Conservation (phyloP, 2,797 vertebrate genomes). For the Ispidina lecontei region DNA sequence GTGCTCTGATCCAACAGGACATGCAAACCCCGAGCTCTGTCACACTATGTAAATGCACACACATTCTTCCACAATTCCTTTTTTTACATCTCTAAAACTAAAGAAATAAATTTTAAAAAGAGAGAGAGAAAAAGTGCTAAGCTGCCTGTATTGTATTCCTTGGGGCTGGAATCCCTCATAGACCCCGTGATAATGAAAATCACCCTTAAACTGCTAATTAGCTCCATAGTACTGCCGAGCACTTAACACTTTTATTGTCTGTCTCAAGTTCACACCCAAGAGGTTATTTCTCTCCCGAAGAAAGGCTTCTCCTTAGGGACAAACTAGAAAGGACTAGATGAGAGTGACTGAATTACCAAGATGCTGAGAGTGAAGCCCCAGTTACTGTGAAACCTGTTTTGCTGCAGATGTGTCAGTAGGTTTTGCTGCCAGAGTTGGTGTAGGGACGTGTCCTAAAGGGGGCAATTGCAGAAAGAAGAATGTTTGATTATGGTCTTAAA, state of each 20-base stretch:
- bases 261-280: slow-evolving; percentile 27
- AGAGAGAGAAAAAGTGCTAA: neutral
- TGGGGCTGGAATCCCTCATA: neutral
- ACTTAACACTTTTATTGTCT: slow-evolving; percentile 54
- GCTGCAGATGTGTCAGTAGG: neutral
- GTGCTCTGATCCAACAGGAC: neutral
- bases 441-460: neutral
- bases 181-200: slow-evolving; percentile 6
- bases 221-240: neutral
- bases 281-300: slow-evolving; percentile 21
- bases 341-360: slow-evolving; percentile 13
- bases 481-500: slow-evolving; percentile 5
- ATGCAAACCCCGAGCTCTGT: neutral
- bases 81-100: neutral
- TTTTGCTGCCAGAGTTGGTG: neutral
- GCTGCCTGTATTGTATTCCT: slow-evolving; percentile 11
- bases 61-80: neutral
- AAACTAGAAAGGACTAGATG: neutral
- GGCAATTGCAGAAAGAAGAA: neutral
- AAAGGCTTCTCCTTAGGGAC: neutral
- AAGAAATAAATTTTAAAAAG: neutral
- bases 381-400: neutral
- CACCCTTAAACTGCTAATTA: slow-evolving; percentile 59
- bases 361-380: neutral
- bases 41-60: neutral